phyloP scores from a whole-genome alignment of 2,113 vertebrate species.

The Pholis gunnellus region DNA sequence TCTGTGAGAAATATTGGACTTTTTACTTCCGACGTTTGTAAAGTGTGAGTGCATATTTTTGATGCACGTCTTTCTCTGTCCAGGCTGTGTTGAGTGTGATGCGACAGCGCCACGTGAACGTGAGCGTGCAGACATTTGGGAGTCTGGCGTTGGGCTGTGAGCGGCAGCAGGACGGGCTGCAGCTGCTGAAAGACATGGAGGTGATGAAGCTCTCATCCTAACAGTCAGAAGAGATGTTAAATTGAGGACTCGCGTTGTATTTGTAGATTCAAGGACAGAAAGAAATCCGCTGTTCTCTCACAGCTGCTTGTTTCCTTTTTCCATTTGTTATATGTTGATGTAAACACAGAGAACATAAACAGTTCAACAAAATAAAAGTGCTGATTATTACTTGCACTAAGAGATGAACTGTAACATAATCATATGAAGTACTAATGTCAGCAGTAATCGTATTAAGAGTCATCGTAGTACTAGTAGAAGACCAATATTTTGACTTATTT shows the following conservation, averaged over 20 bases:
- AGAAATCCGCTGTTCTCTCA: neutral
- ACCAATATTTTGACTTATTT: neutral
- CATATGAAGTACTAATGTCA: neutral
- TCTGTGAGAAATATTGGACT: neutral
- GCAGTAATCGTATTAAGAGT: neutral
- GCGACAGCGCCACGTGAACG: conserved; percentile 81
- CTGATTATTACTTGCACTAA: neutral
- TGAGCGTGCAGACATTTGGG: conserved; percentile 90
- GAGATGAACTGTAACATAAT: neutral
- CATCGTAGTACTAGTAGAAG: neutral
- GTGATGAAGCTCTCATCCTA: conserved; percentile 69
- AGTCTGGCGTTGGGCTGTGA: conserved; percentile 89
- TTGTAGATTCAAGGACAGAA: neutral
- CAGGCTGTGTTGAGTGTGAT: conserved; percentile 88
- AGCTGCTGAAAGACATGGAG: conserved; percentile 92
- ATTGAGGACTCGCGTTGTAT: neutral
- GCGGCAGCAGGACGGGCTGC: conserved; percentile 84
- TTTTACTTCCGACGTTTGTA: neutral
- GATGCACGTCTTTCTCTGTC: neutral
- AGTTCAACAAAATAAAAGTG: neutral
- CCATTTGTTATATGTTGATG: neutral
- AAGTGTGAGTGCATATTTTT: neutral
- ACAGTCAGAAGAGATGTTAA: neutral
- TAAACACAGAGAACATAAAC: neutral
- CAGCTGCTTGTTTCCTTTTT: neutral